phyloP scores from a whole-genome alignment of 2,888 invertebrate species.

The Chironomus tentans region DNA sequence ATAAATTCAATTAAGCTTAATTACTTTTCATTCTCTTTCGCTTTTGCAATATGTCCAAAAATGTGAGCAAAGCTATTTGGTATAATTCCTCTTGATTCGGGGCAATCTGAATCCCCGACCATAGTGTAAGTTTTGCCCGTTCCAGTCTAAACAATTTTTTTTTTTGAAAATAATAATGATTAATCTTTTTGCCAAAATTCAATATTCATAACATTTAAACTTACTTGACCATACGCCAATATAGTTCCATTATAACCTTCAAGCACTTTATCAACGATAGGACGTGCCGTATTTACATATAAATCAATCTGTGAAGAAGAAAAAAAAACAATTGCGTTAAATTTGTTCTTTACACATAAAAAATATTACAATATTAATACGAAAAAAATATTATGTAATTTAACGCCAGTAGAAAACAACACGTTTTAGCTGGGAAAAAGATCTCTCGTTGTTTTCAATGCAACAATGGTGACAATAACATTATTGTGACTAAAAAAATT shows the following conservation, averaged over 20 bases:
- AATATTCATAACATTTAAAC: neutral
- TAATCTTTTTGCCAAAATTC: neutral
- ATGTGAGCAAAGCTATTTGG: constrained; percentile 99
- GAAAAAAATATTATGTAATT: constrained; percentile 12
- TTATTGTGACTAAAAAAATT: neutral
- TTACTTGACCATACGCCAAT: constrained; percentile 70
- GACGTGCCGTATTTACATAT: constrained; percentile 91
- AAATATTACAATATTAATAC: neutral
- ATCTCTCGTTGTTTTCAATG: neutral
- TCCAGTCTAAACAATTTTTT: constrained; percentile 39
- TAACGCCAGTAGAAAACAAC: neutral
- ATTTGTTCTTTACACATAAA: neutral
- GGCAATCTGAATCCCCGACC: constrained; percentile 82
- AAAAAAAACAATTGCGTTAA: constrained; percentile 8
- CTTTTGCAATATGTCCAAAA: constrained; percentile 93
- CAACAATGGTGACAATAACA: neutral
- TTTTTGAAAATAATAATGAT: neutral
- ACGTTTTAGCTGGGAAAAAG: neutral
- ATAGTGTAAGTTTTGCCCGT: constrained; percentile 99
- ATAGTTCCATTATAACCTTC: constrained; percentile 95
- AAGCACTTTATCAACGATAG: constrained; percentile 93
- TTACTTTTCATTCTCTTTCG: constrained; percentile 81
- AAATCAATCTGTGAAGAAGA: constrained; percentile 64
- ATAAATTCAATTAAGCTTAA: constrained; percentile 31
- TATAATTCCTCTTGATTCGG: constrained; percentile 90